These are phyloP conservation scores for Heliconius eleuchia DNA, from an alignment of 1,140 invertebrate genomes.

Conservation along the genomic window DNA sequence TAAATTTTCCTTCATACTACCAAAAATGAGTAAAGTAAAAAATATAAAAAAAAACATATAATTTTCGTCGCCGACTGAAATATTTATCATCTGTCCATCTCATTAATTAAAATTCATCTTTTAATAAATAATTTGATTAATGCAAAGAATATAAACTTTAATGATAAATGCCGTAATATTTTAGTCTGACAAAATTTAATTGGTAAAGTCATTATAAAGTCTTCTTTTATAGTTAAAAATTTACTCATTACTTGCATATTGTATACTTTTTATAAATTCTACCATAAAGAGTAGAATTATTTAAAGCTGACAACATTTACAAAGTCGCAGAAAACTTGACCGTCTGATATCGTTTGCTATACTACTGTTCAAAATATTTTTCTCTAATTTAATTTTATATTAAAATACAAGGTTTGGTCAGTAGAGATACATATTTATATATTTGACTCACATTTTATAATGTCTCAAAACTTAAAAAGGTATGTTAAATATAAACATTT, in stretches of 20 bases:
- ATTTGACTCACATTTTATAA: no score
- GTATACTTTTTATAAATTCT: background rate
- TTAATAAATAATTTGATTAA: background rate
- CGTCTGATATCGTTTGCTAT: background rate
- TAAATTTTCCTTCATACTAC: no score
- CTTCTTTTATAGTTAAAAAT: background rate
- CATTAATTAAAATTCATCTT: background rate
- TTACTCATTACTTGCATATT: background rate
- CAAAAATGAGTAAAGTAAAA: background rate
- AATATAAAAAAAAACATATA: background rate
- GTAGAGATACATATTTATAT: background rate
- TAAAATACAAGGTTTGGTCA: background rate
- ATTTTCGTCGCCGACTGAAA: background rate
- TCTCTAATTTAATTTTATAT: background rate
- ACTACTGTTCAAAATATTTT: background rate
- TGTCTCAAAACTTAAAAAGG: no score
- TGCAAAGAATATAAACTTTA: background rate
- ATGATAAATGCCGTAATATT: slow-evolving; percentile 2
- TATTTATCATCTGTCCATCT: background rate
- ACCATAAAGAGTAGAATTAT: background rate
- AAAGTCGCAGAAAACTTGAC: background rate
- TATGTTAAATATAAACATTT: no score
- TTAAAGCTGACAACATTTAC: background rate
- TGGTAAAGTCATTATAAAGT: background rate
- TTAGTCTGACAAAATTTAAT: slow-evolving; percentile 1